Base-by-base conservation (phyloP, 2,113 vertebrate species). In the Andinoacara biseriatus region DNA sequence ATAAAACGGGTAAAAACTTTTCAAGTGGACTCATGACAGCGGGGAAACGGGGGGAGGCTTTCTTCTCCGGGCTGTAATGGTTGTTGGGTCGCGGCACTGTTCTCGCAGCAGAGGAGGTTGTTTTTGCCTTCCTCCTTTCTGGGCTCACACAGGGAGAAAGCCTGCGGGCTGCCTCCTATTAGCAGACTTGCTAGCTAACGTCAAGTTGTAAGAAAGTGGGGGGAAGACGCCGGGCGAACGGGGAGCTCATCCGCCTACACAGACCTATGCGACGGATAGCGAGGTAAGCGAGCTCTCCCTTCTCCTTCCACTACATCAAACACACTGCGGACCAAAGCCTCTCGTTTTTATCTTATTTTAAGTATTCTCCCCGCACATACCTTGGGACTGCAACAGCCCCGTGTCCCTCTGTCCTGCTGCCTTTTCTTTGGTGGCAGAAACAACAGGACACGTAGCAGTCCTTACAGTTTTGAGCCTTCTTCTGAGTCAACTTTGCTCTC, bases 191-290 rank as follows among this genome's bases (percentile, higher is more conserved):
- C 92, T 92, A 94, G 94, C 91, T 94, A 91, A 87, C 91, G 90
- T 86, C 86, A 86, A 93, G 86, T 87, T 90, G 57, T 24, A 80
- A 90, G 92, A 94, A 91, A 92, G 90, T 94, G 92, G 91, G 35
- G 31, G 90, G 90, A 81, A 94, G 93, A 91, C 90, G 79, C 89
- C 75, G 85, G 89, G 86, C 35, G 7, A 82, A 89, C 85, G 62
- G 89, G 75, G 75, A 92, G 83, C 82, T 63, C 75, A 77, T 61
- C 90, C 83, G 91, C 84, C 84, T 63, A 81, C 85, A 85, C 83
- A 89, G 83, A 93, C 94, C 67, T 93, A 94, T 96, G 95, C 92
- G 92, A 94, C 94, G 88, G 87, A 84, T 40, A 85, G 65, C 88
- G n/a, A 95, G 95, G 95, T 96, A 95, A 86, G 78, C 9, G 1